These are phyloP conservation scores for Sturnira hondurensis DNA, from an alignment of 2,113 vertebrate genomes.

Conservation along the genomic window DNA sequence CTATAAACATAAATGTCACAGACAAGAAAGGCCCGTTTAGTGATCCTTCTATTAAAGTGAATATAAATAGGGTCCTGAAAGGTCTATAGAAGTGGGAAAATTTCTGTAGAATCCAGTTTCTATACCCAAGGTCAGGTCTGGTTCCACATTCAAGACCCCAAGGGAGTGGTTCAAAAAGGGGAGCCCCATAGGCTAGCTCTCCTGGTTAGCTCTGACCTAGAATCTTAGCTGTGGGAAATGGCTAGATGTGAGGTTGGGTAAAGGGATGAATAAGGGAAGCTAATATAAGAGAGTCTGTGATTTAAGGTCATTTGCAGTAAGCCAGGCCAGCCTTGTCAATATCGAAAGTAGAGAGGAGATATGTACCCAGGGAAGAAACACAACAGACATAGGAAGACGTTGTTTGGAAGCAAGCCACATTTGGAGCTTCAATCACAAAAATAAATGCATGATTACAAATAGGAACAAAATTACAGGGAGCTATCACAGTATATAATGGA, in stretches of 20 bases:
- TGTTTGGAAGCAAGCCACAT: background rate
- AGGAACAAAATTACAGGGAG: background rate
- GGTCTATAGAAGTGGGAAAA: background rate
- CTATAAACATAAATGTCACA: background rate
- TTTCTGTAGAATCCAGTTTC: background rate
- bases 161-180: background rate
- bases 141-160: background rate
- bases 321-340: background rate
- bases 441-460: background rate
- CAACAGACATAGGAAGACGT: background rate
- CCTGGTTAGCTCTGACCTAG: background rate
- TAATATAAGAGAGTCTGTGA: background rate
- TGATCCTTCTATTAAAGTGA: background rate
- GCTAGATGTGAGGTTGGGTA: background rate
- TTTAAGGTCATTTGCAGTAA: background rate
- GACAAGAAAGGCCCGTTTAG: background rate
- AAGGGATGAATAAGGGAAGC: background rate
- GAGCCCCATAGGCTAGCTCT: background rate
- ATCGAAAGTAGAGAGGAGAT: background rate
- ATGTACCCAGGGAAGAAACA: background rate
- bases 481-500: no score
- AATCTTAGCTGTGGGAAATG: background rate
- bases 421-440: background rate
- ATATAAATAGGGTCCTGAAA: background rate
- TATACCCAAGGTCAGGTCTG: background rate